Evolutionary conservation across 2,888 invertebrate species (phyloP), one percentile per base, ranked within the genome.

Genomic region (Teinopalpus imperialis): DNA sequence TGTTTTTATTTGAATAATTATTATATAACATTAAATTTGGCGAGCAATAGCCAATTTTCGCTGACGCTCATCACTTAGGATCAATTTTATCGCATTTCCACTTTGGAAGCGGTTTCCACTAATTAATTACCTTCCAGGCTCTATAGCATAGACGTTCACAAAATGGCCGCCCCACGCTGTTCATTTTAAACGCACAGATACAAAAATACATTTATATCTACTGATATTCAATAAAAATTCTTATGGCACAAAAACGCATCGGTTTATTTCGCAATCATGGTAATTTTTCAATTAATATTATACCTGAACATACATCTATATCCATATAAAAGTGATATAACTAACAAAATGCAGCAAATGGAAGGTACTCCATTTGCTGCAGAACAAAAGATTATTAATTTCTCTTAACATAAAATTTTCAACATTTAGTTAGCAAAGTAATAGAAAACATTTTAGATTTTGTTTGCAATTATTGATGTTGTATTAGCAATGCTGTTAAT

Each of bases 121-220:
- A 74, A 75, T 75, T 74, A 75, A 75, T 74, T 74, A 74, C 70
- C 65, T 62, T 57, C 54, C 61, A 59, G 56, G 48, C 56, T 51
- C 54, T 48, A 43, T 48, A 50, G 51, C 44, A 54, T 52, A 51
- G 61, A 54, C 57, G 55, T 47, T 53, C 47, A 54, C 59, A 58
- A 68, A 69, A 69, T 47, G 46, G 46, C 41, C 35, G 41, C 16
- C 8, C 39, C 18, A 13, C 16, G 24, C 43, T 12, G 35, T 30
- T 47, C 30, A 36, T 41, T 27, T 34, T 36, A 36, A 46, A 41
- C 30, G 35, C 9, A 43, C 20, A 30, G 35, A 41, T 35, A 47
- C 32, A 37, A 44, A 51, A 41, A 51, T 36, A 23, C 23, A 34
- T 46, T 40, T 29, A 39, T 39, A 26, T 32, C 14, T 23, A 23